Evolutionary conservation across 2,888 invertebrate genomes (phyloP).

Genomic region (Oconnorella tubifera): DNA sequence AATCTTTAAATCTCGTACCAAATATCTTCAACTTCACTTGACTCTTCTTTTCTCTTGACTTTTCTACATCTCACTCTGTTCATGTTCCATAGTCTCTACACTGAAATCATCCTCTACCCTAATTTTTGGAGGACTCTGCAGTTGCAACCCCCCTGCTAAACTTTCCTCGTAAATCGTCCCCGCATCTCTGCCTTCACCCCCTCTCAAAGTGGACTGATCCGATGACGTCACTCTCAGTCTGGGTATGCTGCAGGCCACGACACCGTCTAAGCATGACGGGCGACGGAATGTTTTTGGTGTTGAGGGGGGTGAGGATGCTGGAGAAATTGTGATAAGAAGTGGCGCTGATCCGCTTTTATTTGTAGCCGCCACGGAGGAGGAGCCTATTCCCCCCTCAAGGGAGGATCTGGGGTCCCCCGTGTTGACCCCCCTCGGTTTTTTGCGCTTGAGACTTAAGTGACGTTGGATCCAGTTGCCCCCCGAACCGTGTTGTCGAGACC

Average conservation of each 20-base stretch:
- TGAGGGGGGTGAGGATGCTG: conserved; percentile 3
- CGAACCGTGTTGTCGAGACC: too few relatives aligned
- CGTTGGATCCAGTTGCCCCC: conserved; percentile 33
- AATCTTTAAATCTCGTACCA: too few relatives aligned
- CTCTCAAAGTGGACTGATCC: too few relatives aligned
- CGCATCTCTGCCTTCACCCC: too few relatives aligned
- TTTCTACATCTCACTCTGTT: too few relatives aligned
- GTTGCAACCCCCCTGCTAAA: not conserved
- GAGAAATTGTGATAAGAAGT: conserved; percentile 18
- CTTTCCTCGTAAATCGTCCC: too few relatives aligned
- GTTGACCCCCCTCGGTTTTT: not conserved
- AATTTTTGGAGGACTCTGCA: not conserved
- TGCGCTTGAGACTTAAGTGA: conserved; percentile 34
- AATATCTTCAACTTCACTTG: too few relatives aligned
- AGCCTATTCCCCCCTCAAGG: conserved; percentile 1
- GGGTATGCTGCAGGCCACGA: conserved; percentile 27
- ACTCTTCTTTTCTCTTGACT: too few relatives aligned
- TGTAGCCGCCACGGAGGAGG: conserved; percentile 10
- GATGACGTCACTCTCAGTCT: not conserved
- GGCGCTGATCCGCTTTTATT: conserved; percentile 21
- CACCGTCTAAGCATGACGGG: conserved; percentile 37
- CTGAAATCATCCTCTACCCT: not conserved
- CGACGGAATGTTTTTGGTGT: conserved; percentile 30
- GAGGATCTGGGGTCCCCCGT: not conserved
- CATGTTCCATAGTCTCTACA: too few relatives aligned